Base-by-base conservation (phyloP, 2,888 invertebrate species). In the Endotricha flammealis region DNA sequence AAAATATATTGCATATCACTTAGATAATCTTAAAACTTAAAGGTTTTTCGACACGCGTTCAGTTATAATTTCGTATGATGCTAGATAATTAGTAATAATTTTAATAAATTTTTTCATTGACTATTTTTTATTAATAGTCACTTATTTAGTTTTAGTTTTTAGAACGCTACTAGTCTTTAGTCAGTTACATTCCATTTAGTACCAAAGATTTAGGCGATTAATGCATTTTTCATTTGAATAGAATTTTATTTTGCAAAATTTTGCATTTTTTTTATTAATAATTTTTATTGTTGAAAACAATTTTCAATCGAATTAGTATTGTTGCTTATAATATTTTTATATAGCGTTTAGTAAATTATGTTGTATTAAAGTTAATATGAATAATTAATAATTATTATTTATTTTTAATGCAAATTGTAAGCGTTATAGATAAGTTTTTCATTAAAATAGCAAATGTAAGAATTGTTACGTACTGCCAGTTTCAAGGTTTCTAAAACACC, bases 1-100 rank as follows among this genome's bases (percentile, higher is more conserved):
- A 78, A 71, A 71, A 62, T 77, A 69, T 80, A 82, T 81, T 82
- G 83, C 83, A 85, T 85, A 85, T 85, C 83, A 85, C 67, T 75
- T 80, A 79, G 75, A 64, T 57, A 68, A 60, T 69, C 66, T 64
- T 69, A 56, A 65, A 58, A 58, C 61, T 53, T 62, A 60, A 49
- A 61, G 44, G 37, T 45, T 48, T 62, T 53, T 58, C 44, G 42
- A 58, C 56, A 59, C 47, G 50, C 51, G 61, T 53, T 20, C 6
- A 51, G 50, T 47, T 43, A 46, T 50, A 52, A 47, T 48, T 53
- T 57, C 53, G 30, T 57, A 37, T 41, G 62, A 62, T 51, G 64
- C 66, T 67, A 70, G 63, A 36, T 31, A 46, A 35, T 64, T 59
- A 58, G 50, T 33, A 32, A 49, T 58, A 28, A 23, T 50, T 42